A percentile compares a stretch with the other conserved stretches of the same genome.
Evolutionary conservation across 2,113 vertebrate genomes (phyloP).

Genomic region (Microcebus murinus): DNA sequence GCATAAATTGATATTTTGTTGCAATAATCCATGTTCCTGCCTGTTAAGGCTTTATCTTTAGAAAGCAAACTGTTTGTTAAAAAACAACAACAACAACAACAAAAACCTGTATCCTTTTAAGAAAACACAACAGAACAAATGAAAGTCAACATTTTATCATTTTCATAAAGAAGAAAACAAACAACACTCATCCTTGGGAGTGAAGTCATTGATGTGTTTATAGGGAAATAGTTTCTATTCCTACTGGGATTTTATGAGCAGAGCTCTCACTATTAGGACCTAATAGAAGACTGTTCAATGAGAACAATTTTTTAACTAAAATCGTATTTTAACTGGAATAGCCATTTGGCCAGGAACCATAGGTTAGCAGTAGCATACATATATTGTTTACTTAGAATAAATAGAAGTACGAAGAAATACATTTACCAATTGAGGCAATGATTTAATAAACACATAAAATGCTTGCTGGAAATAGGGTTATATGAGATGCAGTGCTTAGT

Average conservation of each 20-base stretch:
- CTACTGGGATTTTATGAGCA: slow-evolving; percentile 43
- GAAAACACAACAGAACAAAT: not conserved
- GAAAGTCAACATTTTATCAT: not conserved
- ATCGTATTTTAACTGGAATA: slow-evolving; percentile 47
- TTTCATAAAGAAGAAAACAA: slow-evolving; percentile 54
- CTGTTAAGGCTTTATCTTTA: slow-evolving; percentile 47
- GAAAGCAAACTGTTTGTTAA: slow-evolving; percentile 45
- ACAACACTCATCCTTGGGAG: not conserved
- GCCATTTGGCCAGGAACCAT: slow-evolving; percentile 55
- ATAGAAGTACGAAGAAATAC: slow-evolving; percentile 39
- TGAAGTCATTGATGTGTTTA: slow-evolving; percentile 60
- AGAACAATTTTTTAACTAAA: slow-evolving; percentile 18
- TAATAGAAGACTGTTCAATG: slow-evolving; percentile 65
- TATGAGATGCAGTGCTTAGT: not conserved
- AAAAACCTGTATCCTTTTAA: not conserved
- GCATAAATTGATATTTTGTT: slow-evolving; percentile 32
- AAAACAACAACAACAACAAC: not conserved
- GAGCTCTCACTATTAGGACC: slow-evolving; percentile 75
- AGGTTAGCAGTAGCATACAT: slow-evolving; percentile 55
- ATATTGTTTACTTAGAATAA: slow-evolving; percentile 65
- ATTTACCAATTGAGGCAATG: slow-evolving; percentile 57
- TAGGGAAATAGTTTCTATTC: slow-evolving; percentile 38
- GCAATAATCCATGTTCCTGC: not conserved
- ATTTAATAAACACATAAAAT: slow-evolving; percentile 65
- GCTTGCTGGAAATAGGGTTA: not conserved